phyloP scores from a whole-genome alignment of 2,113 vertebrate species.

The Psammodynastes pulverulentus region DNA sequence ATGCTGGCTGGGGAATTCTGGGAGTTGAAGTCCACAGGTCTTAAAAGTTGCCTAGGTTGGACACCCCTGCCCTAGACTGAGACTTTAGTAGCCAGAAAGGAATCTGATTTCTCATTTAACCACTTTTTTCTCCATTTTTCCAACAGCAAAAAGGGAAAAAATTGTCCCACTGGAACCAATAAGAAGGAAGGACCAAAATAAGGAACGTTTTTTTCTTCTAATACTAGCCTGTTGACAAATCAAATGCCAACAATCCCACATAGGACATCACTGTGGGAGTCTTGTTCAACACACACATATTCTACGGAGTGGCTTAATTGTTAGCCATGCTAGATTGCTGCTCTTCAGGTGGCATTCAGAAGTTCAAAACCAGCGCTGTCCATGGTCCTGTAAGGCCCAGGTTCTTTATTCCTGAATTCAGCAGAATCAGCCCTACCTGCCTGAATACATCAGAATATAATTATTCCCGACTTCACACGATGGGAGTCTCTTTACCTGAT shows the following conservation, averaged over 20 bases:
- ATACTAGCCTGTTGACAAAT: conserved; percentile 48
- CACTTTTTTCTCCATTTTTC: background rate
- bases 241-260: conserved; percentile 48
- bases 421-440: background rate
- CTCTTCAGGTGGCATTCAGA: conserved; percentile 24
- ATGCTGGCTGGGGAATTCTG: background rate
- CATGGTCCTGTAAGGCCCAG: background rate
- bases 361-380: conserved; percentile 19
- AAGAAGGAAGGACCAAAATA: conserved; percentile 41
- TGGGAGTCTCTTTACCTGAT: conserved; percentile 72
- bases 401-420: conserved; percentile 40
- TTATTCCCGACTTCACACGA: conserved; percentile 18
- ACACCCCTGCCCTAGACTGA: background rate
- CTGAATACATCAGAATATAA: background rate
- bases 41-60: background rate
- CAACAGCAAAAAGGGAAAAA: background rate
- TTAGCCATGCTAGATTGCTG: conserved; percentile 32
- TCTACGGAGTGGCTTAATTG: conserved; percentile 54
- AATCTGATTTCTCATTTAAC: background rate
- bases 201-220: conserved; percentile 15
- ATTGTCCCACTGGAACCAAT: background rate
- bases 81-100: background rate
- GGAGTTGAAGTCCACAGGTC: background rate
- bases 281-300: conserved; percentile 44
- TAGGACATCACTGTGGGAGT: conserved; percentile 49